These are phyloP conservation scores for Sebastes nivosus DNA, from an alignment of 2,797 vertebrate species.

Conservation along the genomic window DNA sequence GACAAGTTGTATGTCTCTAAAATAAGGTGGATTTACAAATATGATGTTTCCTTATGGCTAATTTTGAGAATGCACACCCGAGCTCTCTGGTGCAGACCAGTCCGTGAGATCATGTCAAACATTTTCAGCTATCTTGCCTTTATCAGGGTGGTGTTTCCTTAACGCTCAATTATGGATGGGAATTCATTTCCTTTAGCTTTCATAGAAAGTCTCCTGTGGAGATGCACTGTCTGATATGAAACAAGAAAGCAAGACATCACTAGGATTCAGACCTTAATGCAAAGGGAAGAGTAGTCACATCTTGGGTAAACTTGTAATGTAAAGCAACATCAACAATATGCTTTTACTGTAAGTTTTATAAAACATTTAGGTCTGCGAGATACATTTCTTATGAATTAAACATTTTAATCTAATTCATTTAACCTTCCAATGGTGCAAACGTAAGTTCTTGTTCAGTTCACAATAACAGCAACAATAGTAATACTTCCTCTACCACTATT, in stretches of 20 bases:
- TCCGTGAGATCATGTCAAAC: background rate
- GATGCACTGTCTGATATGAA: background rate
- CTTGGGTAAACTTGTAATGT: background rate
- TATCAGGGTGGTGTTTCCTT: slow-evolving; percentile 19
- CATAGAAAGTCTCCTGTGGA: background rate
- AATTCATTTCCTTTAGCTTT: background rate
- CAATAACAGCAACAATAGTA: background rate
- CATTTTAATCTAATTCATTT: background rate
- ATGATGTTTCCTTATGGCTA: background rate
- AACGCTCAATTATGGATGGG: background rate
- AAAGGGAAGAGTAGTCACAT: background rate
- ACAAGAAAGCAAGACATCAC: background rate
- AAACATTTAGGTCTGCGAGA: background rate
- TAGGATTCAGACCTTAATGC: background rate
- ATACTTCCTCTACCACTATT: background rate
- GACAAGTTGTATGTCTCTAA: background rate
- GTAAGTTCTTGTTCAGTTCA: background rate
- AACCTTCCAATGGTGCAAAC: background rate
- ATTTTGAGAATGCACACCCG: background rate
- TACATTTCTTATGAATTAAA: background rate
- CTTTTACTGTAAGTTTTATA: background rate
- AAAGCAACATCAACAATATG: background rate
- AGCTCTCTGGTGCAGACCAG: background rate
- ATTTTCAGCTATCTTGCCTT: background rate
- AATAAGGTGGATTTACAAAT: background rate